Base-by-base conservation (phyloP, 2,113 vertebrate species). In the Tupaia chinensis region DNA sequence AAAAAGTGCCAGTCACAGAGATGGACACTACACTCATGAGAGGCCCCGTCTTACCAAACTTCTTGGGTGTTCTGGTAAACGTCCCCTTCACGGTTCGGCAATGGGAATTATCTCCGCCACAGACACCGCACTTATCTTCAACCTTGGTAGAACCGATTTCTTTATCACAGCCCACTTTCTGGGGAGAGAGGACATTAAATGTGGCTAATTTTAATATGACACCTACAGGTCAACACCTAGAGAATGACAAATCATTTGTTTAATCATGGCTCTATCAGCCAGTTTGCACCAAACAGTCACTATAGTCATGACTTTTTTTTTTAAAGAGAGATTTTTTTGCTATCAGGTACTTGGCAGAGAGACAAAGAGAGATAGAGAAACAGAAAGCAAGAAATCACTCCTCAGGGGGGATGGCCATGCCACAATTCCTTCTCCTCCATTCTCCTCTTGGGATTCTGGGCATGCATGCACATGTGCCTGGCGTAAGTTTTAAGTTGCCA, bases 81-180 rank as follows among this genome's bases (percentile, higher is more conserved):
- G 99, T 99, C 44, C 99, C 99, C 97, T 99, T 99, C 44, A 99
- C 99, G 0, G 99, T 99, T 89, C 99, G 99, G 93, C 99, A 99
- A 86, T 99, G 99, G 7, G 99, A 99, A 81, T 99, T 99, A 80
- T 99, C 99, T 15, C 99, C 99, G 0, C 99, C 99, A 1, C 99
- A 99, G 13, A 99, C 99, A 0, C 99, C 99, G 7, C 99, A 99
- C 91, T 99, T 99, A 97, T 99, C 99, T 94, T 99, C 99, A 0
- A 98, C 98, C 97, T 99, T 99, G 92, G 91, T 99, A 2, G 99
- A 99, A 87, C 99, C 99, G 1, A 99, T 99, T 87, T 99, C 99
- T 97, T 99, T 99, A 98, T 99, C 99, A 82, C 99, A 99, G 95
- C 99, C 99, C 81, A 99, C 99, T 98, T 99, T 99, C 99, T 99